Conservation (phyloP, 2,888 invertebrate genomes). For the Pachymerium ferrugineum region DNA sequence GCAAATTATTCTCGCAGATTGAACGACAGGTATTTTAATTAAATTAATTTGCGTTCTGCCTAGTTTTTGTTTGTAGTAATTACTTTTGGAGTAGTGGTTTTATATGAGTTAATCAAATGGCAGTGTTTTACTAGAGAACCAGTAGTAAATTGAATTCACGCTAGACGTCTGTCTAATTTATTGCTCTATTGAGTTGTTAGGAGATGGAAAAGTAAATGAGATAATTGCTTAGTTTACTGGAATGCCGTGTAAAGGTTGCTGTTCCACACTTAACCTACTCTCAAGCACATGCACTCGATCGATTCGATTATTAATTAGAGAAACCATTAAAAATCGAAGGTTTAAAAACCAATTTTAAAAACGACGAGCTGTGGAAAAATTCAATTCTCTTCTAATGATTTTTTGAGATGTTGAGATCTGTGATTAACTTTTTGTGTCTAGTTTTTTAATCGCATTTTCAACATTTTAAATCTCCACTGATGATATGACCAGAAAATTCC, state of each 20-base stretch:
- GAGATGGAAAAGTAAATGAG: conserved; percentile 2
- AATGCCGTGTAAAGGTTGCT: conserved; percentile 1
- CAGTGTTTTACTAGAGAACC: not conserved
- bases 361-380: too few relatives aligned
- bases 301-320: conserved; percentile 12
- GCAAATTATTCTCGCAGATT: too few relatives aligned
- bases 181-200: conserved; percentile 19
- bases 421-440: too few relatives aligned
- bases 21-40: not conserved
- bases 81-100: not conserved
- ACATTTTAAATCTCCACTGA: too few relatives aligned
- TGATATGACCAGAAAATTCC: too few relatives aligned
- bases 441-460: too few relatives aligned
- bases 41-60: not conserved
- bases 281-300: not conserved
- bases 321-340: too few relatives aligned
- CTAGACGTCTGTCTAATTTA: not conserved
- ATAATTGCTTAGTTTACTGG: conserved; percentile 16
- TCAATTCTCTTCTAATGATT: too few relatives aligned
- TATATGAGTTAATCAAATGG: not conserved
- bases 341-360: not conserved
- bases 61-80: not conserved
- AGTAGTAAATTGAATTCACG: conserved; percentile 5
- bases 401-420: too few relatives aligned
- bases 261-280: not conserved